phyloP scores from a whole-genome alignment of 2,113 vertebrate species.

The Pterocles gutturalis region DNA sequence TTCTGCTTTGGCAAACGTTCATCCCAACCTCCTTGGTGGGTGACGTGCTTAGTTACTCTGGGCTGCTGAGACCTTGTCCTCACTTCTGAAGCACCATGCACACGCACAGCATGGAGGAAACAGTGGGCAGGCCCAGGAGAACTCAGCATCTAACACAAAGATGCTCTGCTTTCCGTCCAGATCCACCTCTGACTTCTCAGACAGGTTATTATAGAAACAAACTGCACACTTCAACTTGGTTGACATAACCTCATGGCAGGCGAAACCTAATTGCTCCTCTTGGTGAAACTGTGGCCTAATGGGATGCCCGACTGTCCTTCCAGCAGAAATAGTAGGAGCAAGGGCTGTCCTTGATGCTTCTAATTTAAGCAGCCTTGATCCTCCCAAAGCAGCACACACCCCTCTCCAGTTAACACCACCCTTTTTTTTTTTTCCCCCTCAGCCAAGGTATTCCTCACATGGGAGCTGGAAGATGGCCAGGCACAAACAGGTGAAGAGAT shows the following conservation, averaged over 20 bases:
- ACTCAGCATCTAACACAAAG: background rate
- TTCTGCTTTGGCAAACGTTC: background rate
- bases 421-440: background rate
- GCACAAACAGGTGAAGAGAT: background rate
- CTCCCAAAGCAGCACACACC: background rate
- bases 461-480: background rate
- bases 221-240: background rate
- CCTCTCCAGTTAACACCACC: background rate
- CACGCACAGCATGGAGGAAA: fast-evolving
- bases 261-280: fast-evolving
- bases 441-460: background rate
- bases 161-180: background rate
- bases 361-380: constrained; percentile 41
- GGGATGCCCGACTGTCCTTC: fast-evolving
- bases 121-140: background rate
- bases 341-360: background rate
- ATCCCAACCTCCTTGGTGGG: background rate
- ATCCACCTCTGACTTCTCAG: background rate
- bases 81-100: background rate
- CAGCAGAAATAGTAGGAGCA: background rate
- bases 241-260: fast-evolving
- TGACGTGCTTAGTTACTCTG: background rate
- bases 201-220: background rate
- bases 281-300: background rate
- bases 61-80: background rate